Base-by-base conservation (phyloP, 2,888 invertebrate species). In the Xestia rhomboidea region DNA sequence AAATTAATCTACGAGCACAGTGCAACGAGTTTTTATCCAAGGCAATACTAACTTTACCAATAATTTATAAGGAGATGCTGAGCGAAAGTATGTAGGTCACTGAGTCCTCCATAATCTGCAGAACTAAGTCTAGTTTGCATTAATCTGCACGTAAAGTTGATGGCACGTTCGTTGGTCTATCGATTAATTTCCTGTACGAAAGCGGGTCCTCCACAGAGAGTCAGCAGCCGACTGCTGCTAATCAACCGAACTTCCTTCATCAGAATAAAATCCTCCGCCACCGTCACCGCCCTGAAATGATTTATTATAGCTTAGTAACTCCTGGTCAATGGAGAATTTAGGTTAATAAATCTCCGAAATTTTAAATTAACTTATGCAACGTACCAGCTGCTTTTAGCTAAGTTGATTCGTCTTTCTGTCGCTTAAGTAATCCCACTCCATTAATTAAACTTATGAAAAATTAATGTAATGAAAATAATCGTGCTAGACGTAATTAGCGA, bases 121-220 rank as follows among this genome's bases (percentile, higher is more conserved):
- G n/a, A 78, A 64, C 44, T 38, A 54, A 62, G 41, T 10, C 41
- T 41, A 41, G 49, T 75, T 81, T 4, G 44, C n/a, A 34, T 76
- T 76, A 82, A 76, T 76, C 63, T 68, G 68, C 24, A 57, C 46
- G 24, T 70, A 84, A 79, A 73, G 68, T 76, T 73, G 46, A 69
- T 38, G 51, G 79, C 76, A 87, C 83, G 81, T 86, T 78, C 78
- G 69, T 69, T 76, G 74, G 76, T 74, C 79, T 83, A 75, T 89
- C 78, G 79, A 87, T 87, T 89, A 34, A 90, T 91, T 91, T 90
- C 87, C 89, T 81, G 73, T 73, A 76, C 86, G 86, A 87, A 87
- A 85, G 72, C 81, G 80, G 60, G 70, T 84, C 73, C 82, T 85
- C 79, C 86, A 68, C 68, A 76, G 72, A 78, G 24, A 30, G 21